Evolutionary conservation across 1,140 invertebrate genomes (phyloP).

Genomic region (Condylostylus longicornis): DNA sequence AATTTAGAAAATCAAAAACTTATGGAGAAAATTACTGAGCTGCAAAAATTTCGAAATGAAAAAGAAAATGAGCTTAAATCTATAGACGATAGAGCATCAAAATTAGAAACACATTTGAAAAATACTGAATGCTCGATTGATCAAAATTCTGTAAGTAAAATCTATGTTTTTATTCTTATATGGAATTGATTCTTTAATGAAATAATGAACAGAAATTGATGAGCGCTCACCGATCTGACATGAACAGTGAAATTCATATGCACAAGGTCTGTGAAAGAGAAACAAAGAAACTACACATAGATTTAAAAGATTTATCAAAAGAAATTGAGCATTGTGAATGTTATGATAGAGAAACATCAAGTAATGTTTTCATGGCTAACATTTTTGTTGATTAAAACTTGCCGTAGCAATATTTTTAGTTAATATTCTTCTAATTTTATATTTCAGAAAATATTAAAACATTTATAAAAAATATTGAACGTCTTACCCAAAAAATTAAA

Average conservation of each 20-base stretch:
- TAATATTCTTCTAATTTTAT: slow-evolving; percentile 4
- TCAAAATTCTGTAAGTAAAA: slow-evolving; percentile 33
- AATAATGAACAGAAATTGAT: slow-evolving; percentile 33
- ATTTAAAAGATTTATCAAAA: slow-evolving; percentile 32
- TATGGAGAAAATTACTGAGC: slow-evolving; percentile 29
- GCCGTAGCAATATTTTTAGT: slow-evolving; percentile 9
- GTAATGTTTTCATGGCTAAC: not conserved
- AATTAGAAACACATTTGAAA: slow-evolving; percentile 31
- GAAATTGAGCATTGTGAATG: slow-evolving; percentile 13
- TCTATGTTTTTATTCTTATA: not conserved
- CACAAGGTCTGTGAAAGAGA: slow-evolving; percentile 33
- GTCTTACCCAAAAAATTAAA: slow-evolving; percentile 36
- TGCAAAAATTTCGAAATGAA: slow-evolving; percentile 17
- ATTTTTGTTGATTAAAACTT: not conserved
- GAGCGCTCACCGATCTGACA: slow-evolving; percentile 36
- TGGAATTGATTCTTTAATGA: not conserved
- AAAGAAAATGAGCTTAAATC: slow-evolving; percentile 15
- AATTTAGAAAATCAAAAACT: slow-evolving; percentile 49
- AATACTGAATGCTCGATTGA: slow-evolving; percentile 32
- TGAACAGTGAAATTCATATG: slow-evolving; percentile 40
- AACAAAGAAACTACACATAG: slow-evolving; percentile 32
- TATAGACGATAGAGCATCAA: slow-evolving; percentile 19
- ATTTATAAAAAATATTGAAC: slow-evolving; percentile 35
- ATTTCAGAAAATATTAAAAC: slow-evolving; percentile 16
- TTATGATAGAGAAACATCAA: not conserved